These are phyloP conservation scores for Saturnia pavonia DNA, from an alignment of 2,888 invertebrate genomes.

Conservation along the genomic window DNA sequence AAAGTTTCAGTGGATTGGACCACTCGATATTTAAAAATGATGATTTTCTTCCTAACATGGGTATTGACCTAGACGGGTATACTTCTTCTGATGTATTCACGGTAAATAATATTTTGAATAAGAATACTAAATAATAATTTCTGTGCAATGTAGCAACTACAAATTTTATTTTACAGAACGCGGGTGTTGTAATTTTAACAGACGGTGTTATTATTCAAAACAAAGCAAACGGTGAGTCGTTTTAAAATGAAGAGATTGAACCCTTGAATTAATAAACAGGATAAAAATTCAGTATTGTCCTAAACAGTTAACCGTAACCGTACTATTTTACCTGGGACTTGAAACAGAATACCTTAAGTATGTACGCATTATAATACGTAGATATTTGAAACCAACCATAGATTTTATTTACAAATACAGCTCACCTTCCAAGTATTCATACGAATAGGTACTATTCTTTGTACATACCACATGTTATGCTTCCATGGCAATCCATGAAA, in stretches of 20 bases:
- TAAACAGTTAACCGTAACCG: no score
- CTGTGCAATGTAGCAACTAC: background rate
- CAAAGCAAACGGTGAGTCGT: conserved; percentile 82
- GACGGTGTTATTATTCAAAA: conserved; percentile 85
- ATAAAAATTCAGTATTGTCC: no score
- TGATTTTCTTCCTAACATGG: conserved; percentile 63
- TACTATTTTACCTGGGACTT: no score
- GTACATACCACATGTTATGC: no score
- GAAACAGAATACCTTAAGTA: no score
- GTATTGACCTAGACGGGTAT: conserved; percentile 67
- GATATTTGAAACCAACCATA: no score
- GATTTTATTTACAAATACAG: no score
- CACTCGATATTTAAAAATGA: conserved; percentile 72
- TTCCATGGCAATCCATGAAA: no score
- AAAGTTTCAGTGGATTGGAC: conserved; percentile 68
- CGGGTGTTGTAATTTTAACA: conserved; percentile 88
- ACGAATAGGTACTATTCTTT: no score
- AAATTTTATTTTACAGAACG: conserved; percentile 80
- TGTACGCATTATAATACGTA: no score
- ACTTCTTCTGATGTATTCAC: conserved; percentile 66
- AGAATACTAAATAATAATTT: background rate
- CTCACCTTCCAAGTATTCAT: no score
- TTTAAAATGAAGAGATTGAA: background rate
- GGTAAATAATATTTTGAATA: conserved; percentile 42
- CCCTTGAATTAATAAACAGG: no score